phyloP scores from a whole-genome alignment of 2,888 invertebrate species.

The Hedya salicella region DNA sequence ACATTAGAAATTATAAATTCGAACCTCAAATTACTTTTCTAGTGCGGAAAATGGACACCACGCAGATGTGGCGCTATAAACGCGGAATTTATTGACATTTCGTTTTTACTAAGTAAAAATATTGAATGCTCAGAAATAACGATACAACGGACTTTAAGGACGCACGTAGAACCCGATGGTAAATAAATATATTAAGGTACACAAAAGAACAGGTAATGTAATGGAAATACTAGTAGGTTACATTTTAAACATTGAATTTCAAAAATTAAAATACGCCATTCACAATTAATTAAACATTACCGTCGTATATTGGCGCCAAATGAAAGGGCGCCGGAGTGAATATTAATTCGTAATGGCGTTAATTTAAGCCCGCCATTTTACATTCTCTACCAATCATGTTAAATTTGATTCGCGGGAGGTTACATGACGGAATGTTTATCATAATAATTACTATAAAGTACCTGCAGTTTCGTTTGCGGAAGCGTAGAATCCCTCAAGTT shows the following conservation, averaged over 20 bases:
- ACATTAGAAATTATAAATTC: no score
- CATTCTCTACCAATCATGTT: not conserved
- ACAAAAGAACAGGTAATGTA: not conserved
- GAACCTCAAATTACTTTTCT: no score
- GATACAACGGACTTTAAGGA: not conserved
- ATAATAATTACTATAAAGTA: not conserved
- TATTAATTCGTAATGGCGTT: conserved; percentile 13
- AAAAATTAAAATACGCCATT: conserved; percentile 1
- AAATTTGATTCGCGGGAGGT: not conserved
- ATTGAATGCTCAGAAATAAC: no score
- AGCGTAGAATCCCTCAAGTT: no score
- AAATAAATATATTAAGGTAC: not conserved
- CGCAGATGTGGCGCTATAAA: no score
- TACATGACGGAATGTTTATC: not conserved
- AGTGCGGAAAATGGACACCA: no score
- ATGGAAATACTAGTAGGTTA: not conserved
- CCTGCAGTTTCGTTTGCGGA: no score
- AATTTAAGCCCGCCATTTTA: conserved; percentile 8
- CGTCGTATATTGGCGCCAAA: not conserved
- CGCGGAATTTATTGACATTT: no score
- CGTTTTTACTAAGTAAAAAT: no score
- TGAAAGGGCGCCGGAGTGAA: conserved; percentile 2
- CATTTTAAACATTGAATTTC: not conserved
- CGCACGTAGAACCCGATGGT: not conserved
- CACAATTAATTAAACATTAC: conserved; percentile 11